Conservation (phyloP, 2,113 vertebrate species). For the Microtus richardsoni region DNA sequence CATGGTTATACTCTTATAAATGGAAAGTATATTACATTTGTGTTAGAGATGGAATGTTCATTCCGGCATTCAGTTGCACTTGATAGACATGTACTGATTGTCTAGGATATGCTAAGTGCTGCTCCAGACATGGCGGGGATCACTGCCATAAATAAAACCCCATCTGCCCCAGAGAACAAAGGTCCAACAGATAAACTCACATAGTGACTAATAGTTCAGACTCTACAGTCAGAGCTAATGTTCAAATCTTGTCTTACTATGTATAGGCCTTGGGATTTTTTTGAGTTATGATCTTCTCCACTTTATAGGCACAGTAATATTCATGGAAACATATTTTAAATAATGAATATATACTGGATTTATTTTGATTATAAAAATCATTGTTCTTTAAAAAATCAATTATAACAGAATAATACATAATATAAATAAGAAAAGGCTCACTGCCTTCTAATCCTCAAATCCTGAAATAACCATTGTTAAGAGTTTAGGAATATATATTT, state of each 20-base stretch:
- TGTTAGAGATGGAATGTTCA: constrained; percentile 71
- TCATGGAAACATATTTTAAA: not conserved
- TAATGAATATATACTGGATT: not conserved
- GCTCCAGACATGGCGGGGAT: not conserved
- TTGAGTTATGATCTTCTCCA: not conserved
- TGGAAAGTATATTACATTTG: constrained; percentile 76
- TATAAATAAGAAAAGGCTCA: not conserved
- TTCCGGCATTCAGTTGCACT: constrained; percentile 59
- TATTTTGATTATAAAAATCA: constrained; percentile 14
- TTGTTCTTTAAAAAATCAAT: not conserved
- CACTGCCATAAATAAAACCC: constrained; percentile 49
- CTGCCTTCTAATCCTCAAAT: not conserved
- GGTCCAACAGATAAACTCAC: not conserved
- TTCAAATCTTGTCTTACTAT: constrained; percentile 44
- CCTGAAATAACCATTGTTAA: not conserved
- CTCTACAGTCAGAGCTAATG: constrained; percentile 12
- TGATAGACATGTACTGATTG: constrained; percentile 64
- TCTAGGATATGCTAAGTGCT: constrained; percentile 1
- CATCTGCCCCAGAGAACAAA: not conserved
- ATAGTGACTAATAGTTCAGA: constrained; percentile 35
- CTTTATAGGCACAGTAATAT: not conserved
- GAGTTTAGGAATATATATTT: not conserved
- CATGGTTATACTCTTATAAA: constrained; percentile 74
- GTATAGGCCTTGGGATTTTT: not conserved
- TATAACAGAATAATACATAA: not conserved